Base-by-base conservation (phyloP, 2,797 vertebrate genomes). In the Podarcis lilfordi region DNA sequence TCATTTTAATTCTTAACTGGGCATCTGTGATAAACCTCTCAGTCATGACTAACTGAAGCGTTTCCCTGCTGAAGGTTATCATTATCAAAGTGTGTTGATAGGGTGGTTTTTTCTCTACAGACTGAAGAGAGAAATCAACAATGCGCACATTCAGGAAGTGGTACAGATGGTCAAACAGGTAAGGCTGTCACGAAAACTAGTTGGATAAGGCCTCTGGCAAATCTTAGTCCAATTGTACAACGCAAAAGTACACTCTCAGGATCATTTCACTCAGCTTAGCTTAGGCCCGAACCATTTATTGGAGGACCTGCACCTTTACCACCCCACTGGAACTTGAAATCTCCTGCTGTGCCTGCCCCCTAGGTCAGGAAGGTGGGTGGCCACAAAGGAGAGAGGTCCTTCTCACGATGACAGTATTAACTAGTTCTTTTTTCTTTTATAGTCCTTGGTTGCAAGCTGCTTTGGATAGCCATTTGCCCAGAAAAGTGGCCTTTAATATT, bases 111-210 rank as follows among this genome's bases (percentile, higher is more conserved):
- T 76, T 76, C 76, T 87, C 93, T 91, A 69, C 89, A 98, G 97
- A 95, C 82, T 96, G 92, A 97, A 98, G 93, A 98, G 96, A 90
- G 97, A 97, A 92, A 97, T 97, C 40, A 97, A 97, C 79, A 96
- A 95, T 89, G 95, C 96, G 8, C 97, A 97, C 84, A 97, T 97
- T 84, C 97, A 97, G 83, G 96, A 97, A 61, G 97, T 96, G 81
- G 97, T 97, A 9, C 97, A 97, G 88, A 94, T 92, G 29, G 92
- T 97, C 90, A 96, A 96, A 88, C 93, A 94, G 95, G 97, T 98
- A 77, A 90, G 97, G 94, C 23, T 35, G 55, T 11, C 55, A 5
- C 9, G 2, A n/a, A 55, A 55, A 55, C 13, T 15, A 55, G 50
- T 1, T 55, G 50, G 50, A 55, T 55, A 55, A 55, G 50, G 50